Conservation (phyloP, 2,888 invertebrate species). For the Clepsis dumicolana region DNA sequence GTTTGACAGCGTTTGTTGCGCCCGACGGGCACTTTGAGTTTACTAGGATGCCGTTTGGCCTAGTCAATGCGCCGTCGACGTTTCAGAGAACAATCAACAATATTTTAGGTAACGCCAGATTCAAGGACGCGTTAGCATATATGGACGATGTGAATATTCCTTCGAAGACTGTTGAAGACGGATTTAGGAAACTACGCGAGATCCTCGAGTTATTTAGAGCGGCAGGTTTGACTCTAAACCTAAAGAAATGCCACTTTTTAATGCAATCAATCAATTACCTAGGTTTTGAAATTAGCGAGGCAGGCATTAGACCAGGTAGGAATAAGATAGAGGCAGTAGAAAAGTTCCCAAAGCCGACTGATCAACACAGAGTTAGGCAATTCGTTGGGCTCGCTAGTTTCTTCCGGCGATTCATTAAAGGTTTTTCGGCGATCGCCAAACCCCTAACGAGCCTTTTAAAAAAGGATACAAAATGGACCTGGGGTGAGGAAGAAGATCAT, state of each 20-base stretch:
- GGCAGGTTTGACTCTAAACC: conserved; percentile 35
- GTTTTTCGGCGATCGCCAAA: conserved; percentile 37
- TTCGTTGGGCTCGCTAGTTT: conserved; percentile 40
- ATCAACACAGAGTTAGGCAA: conserved; percentile 37
- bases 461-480: conserved; percentile 4
- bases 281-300: conserved; percentile 37
- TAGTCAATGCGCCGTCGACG: no score
- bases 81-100: no score
- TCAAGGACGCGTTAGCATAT: no score
- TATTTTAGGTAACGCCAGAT: no score
- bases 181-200: conserved; percentile 23
- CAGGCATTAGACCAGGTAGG: conserved; percentile 25
- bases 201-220: conserved; percentile 23
- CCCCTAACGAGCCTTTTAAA: conserved; percentile 4
- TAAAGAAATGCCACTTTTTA: no score
- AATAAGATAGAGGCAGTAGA: conserved; percentile 39
- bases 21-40: no score
- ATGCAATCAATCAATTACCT: conserved; percentile 36
- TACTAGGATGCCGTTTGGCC: no score
- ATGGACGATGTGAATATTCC: no score
- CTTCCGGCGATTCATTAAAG: conserved; percentile 35
- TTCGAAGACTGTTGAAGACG: conserved; percentile 35
- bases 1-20: no score
- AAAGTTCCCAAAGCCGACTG: conserved; percentile 23
- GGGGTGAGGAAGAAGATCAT: conserved; percentile 15